A percentile compares a stretch with the other conserved stretches of the same genome.
These are phyloP conservation scores for Carterocephalus palaemon DNA, from an alignment of 2,888 invertebrate species.

Conservation along the genomic window DNA sequence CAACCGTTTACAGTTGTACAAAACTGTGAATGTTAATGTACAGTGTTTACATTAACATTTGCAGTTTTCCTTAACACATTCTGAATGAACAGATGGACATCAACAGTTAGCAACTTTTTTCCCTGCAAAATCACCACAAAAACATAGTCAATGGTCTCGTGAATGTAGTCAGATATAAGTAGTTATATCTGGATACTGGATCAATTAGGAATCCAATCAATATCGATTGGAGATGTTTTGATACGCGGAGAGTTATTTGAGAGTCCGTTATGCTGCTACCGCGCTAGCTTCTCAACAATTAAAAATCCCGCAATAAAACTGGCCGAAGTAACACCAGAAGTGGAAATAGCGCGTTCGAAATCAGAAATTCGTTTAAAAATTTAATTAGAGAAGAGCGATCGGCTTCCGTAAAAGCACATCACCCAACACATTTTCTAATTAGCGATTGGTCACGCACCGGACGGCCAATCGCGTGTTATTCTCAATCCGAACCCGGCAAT, in stretches of 20 bases:
- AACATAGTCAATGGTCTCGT: not conserved
- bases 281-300: conserved; percentile 36
- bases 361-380: conserved; percentile 68
- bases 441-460: conserved; percentile 77
- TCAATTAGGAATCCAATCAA: conserved; percentile 22
- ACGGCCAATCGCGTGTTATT: conserved; percentile 58
- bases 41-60: too few relatives aligned
- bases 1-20: too few relatives aligned
- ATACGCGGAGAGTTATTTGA: conserved; percentile 18
- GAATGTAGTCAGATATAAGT: conserved; percentile 8
- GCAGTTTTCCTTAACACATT: conserved; percentile 10
- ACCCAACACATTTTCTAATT: conserved; percentile 72
- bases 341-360: conserved; percentile 61
- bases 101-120: conserved; percentile 9
- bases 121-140: not conserved
- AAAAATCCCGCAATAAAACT: conserved; percentile 27
- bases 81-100: too few relatives aligned
- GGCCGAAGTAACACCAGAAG: conserved; percentile 46
- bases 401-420: conserved; percentile 70
- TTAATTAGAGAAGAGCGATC: conserved; percentile 70
- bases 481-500: conserved; percentile 67
- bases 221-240: conserved; percentile 19
- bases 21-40: too few relatives aligned
- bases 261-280: conserved; percentile 35
- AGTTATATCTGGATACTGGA: conserved; percentile 11